Evolutionary conservation across 1,140 invertebrate species (phyloP), one percentile per base, ranked within the genome.

Genomic region (Tenebrio molitor): DNA sequence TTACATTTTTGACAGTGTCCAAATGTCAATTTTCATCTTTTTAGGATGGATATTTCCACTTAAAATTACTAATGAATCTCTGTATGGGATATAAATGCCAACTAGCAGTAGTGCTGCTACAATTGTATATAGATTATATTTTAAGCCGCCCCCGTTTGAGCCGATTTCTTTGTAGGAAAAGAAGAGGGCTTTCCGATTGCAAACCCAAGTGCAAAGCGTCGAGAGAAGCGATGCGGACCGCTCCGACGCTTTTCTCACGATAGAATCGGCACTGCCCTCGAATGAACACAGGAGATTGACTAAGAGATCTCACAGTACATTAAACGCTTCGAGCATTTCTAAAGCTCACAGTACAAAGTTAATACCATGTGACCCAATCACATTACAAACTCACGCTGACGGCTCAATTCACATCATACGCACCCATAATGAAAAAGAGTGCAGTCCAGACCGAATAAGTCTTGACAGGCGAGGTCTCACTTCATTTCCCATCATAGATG

Each of bases 381-480:
- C 79, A 72, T 74, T 82, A 50, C 58, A 82, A 78, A 75, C 78
- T 64, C 5, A 79, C 67, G 4, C 77, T 17, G 77, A 80, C 74
- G 79, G 77, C 16, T 69, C 71, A 15, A 83, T 91, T 64, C 88
- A 91, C 80, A 88, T 92, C 53, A 87, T 86, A 72, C 84, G 92
- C 72, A 86, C 88, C 71, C 83, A 86, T 77, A 85, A 89, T 75
- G 92, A 93, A 78, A 90, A 89, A 76, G 91, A 92, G 79, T 89
- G 89, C 81, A 85, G 91, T 82, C 91, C 92, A 7, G 92, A 94
- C 81, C 85, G 91, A 74, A 92, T 94, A 76, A 91, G 89, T 79
- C 86, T 94, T 7, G 92, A 94, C 81, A 88, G 91, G 77, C 84
- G 91, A 29, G 92, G 92, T 8, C 83, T 95, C 14, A 92, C 90